Evolutionary conservation across 1,140 invertebrate genomes (phyloP), one percentile per base, ranked within the genome.

Genomic region (Mizuhopecten yessoensis): DNA sequence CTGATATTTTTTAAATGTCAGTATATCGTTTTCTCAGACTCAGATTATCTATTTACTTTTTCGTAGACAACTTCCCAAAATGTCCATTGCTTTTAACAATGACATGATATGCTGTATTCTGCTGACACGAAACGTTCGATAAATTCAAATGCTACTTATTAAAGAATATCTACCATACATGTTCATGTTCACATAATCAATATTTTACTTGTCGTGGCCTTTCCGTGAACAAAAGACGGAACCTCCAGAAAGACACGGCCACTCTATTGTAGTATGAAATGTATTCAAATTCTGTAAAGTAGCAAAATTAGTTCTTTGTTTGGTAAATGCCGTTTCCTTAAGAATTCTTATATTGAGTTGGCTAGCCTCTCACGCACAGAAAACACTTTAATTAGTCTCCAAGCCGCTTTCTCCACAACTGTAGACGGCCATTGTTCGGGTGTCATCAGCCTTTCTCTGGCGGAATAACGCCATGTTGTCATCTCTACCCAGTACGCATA

Each of bases 211-310:
- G 57, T 75, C 57, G n/a, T 49, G 45, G 45, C 3, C n/a, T n/a
- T n/a, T n/a, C n/a, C 45, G 3, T 75, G 23, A 75, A 75, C 57
- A 75, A 75, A 75, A n/a, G 29, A 29, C 5, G 29, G 57, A 75
- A n/a, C n/a, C 23, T n/a, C 57, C 17, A 75, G 57, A 75, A 29
- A 75, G 57, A 75, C 57, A 75, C 23, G 5, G n/a, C 57, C 5
- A 75, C 5, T 75, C 57, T 75, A 75, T 75, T 75, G 57, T 75
- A 29, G 57, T 75, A 75, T 75, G 23, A 75, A 75, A 75, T 75
- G 57, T 75, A 75, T 75, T 75, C 57, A 75, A 29, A 75, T 75
- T 75, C 57, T 57, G 45, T 57, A 11, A 15, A 57, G 45, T 3
- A 75, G 57, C 0, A 75, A 29, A 75, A 75, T 29, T 75, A 75